These are phyloP conservation scores for Drosophila quadrilineata DNA, from an alignment of 1,140 invertebrate genomes.

Conservation along the genomic window DNA sequence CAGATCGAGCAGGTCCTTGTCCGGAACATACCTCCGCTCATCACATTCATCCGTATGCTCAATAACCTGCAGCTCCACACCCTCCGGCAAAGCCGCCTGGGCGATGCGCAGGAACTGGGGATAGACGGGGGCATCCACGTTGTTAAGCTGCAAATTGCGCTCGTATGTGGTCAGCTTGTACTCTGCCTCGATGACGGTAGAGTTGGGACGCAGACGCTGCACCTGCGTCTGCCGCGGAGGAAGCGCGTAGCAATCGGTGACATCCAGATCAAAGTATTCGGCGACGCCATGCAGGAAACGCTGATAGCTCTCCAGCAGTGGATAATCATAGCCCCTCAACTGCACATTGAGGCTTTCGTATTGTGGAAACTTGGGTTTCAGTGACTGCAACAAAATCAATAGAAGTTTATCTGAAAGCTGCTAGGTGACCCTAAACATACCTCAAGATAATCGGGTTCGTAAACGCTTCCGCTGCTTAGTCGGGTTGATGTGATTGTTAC, in stretches of 20 bases:
- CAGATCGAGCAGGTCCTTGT: conserved; percentile 88
- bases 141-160: conserved; percentile 87
- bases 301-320: conserved; percentile 90
- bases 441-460: conserved; percentile 84
- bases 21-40: conserved; percentile 88
- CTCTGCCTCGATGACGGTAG: conserved; percentile 85
- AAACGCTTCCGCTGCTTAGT: conserved; percentile 79
- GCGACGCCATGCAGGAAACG: conserved; percentile 88
- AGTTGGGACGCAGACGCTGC: conserved; percentile 86
- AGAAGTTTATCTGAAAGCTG: background rate
- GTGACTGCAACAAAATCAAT: conserved; percentile 81
- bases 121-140: conserved; percentile 83
- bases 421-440: conserved; percentile 50
- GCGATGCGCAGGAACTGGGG: conserved; percentile 87
- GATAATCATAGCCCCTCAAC: conserved; percentile 91
- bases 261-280: conserved; percentile 87
- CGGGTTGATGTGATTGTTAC: conserved; percentile 4
- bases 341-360: conserved; percentile 89
- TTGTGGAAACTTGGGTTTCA: conserved; percentile 87
- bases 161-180: conserved; percentile 90
- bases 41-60: conserved; percentile 84
- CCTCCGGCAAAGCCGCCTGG: conserved; percentile 87
- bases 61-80: conserved; percentile 86
- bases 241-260: conserved; percentile 89
- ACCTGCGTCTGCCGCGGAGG: conserved; percentile 87